phyloP scores from a whole-genome alignment of 2,113 vertebrate species.

The Eulacestoma nigropectus region DNA sequence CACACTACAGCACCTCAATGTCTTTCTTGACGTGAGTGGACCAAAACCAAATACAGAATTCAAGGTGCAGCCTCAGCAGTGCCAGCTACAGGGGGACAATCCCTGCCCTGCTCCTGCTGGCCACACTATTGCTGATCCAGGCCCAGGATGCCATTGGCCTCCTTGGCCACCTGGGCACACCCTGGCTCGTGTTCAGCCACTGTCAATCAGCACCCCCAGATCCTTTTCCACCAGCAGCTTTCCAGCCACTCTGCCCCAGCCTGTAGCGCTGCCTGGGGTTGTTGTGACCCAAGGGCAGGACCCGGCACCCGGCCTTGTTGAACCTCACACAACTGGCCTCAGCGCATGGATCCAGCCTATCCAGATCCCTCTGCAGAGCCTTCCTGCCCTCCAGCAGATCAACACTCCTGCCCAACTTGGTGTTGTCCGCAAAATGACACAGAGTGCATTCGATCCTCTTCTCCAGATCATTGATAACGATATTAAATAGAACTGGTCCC shows the following conservation, averaged over 20 bases:
- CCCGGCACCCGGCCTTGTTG: rapidly evolving
- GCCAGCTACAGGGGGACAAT: rapidly evolving
- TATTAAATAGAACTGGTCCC: background rate
- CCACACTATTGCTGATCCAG: background rate
- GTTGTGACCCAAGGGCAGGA: background rate
- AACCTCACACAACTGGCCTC: background rate
- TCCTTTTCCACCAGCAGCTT: background rate
- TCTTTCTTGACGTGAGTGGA: background rate
- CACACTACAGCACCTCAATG: background rate
- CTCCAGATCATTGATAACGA: background rate
- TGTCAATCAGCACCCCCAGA: background rate
- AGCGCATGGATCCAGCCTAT: background rate
- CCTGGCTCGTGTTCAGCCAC: background rate
- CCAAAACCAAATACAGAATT: background rate
- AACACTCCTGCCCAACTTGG: rapidly evolving
- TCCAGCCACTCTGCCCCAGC: background rate
- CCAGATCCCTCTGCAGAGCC: background rate
- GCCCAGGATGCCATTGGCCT: background rate
- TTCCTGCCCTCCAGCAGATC: background rate
- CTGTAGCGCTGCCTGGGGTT: background rate
- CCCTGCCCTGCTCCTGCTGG: background rate
- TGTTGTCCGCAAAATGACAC: background rate
- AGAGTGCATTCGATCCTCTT: background rate
- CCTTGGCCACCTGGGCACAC: background rate
- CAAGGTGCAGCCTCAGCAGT: rapidly evolving